Evolutionary conservation across 1,140 invertebrate genomes (phyloP), one percentile per base, ranked within the genome.

Genomic region (Hydropsyche tenuis): DNA sequence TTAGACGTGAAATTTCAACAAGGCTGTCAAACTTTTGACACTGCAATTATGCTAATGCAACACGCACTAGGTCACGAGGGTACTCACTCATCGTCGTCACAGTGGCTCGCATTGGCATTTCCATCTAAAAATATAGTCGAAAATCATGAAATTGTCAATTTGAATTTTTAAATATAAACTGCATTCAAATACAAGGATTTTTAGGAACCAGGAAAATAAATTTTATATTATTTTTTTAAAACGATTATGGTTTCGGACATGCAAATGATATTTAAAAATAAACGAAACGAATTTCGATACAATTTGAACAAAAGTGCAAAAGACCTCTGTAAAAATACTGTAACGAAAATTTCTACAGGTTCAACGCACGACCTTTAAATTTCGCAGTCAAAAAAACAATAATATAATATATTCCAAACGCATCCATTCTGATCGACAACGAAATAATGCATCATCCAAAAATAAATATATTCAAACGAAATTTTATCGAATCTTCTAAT

Each of bases 1-100:
- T 14, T 51, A 16, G 46, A 37, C 60, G 60, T 11, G 23, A 30
- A 53, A 18, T 20, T 20, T 53, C 48, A 37, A 11, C 60, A 25
- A 63, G 60, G 60, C 23, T 25, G 46, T 16, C 46, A 20, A 51
- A 51, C 46, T 51, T 51, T 16, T 51, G 46, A 51, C 46, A 51
- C 14, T 51, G 46, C 14, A 37, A 53, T 18, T 18, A 53, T 53
- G 48, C 6, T 18, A 53, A 53, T 53, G 20, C 1, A 9, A 16
- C 7, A 18, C 14, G 16, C 48, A 53, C 48, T 53, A 53, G 20
- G 48, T 53, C 48, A 53, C 48, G 20, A 53, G 48, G 48, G 48
- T 53, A 53, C 16, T 18, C 48, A 53, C 30, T 37, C 30, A 9
- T 37, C 30, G 9, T 37, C 30, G 9, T 37, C 30, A n/a, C n/a